Base-by-base conservation (phyloP, 2,888 invertebrate genomes). In the Phlogophora meticulosa region DNA sequence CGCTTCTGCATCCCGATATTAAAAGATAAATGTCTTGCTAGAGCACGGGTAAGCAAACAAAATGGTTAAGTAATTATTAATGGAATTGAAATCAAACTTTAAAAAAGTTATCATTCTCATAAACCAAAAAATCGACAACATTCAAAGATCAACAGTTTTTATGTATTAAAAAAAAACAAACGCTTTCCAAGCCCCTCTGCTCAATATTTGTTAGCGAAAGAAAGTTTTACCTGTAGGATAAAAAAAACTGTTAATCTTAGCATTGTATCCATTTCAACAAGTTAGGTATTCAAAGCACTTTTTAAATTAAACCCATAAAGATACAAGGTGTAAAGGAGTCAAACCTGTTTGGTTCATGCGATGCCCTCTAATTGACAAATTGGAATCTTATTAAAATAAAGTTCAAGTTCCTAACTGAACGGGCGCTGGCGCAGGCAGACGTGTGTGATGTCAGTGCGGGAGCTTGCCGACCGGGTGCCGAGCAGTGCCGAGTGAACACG, bases 331-430 rank as follows among this genome's bases (percentile, higher is more conserved):
- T 92, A 92, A 93, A 94, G 93, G 87, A 93, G 93, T 92, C 91
- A 93, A 94, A 94, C 94, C 93, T 87, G 94, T 94, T 94, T 90
- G 77, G 88, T 88, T 88, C 91, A 93, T 91, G 90, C 93, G 92
- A 92, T 93, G 94, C 95, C 95, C 96, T 95, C 95, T 96, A 96
- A 96, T 96, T 96, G 96, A 96, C 96, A 96, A 96, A 96, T 96
- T 96, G 96, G 96, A 96, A 96, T 96, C 96, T 96, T 96, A 96
- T 96, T 96, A 96, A 95, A 96, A 95, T 95, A 94, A 95, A 96
- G 95, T 93, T 94, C 94, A 94, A 92, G 93, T 93, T 95, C 90
- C 88, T 92, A 92, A 93, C 91, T 90, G 91, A 91, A 88, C 87
- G 85, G 87, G 83, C 85, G 86, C 88, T 78, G 85, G 90, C 92